Evolutionary conservation across 2,888 invertebrate species (phyloP).

Genomic region (Rotaria socialis): DNA sequence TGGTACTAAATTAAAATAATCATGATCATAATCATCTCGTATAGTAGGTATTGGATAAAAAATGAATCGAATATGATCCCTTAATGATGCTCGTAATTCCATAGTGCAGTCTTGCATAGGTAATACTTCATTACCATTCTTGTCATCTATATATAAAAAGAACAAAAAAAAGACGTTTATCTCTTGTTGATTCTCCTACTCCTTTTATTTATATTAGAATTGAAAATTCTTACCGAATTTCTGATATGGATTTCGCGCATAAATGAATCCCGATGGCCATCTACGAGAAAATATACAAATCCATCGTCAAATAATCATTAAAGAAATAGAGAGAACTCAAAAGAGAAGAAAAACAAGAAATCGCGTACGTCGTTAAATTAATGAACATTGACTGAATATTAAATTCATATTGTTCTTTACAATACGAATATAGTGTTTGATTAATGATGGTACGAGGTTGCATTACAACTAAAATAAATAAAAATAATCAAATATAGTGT

Average conservation of each 20-base stretch:
- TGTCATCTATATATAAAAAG: background rate
- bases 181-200: background rate
- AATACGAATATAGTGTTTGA: constrained; percentile 33
- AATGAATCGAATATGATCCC: background rate
- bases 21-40: background rate
- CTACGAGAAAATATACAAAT: background rate
- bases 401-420: constrained; percentile 33
- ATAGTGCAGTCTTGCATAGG: background rate
- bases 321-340: too few relatives aligned
- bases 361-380: background rate
- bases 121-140: background rate
- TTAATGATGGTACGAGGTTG: background rate
- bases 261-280: constrained; percentile 34
- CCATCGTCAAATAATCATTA: too few relatives aligned
- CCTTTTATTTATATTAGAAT: background rate
- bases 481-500: background rate
- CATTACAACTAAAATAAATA: constrained; percentile 4
- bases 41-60: background rate
- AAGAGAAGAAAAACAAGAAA: background rate
- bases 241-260: background rate
- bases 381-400: background rate
- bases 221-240: background rate
- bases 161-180: background rate
- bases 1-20: background rate
- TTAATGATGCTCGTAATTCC: background rate